Evolutionary conservation across 2,888 invertebrate species (phyloP), one percentile per base, ranked within the genome.

Genomic region (Mechanitis mazaeus): DNA sequence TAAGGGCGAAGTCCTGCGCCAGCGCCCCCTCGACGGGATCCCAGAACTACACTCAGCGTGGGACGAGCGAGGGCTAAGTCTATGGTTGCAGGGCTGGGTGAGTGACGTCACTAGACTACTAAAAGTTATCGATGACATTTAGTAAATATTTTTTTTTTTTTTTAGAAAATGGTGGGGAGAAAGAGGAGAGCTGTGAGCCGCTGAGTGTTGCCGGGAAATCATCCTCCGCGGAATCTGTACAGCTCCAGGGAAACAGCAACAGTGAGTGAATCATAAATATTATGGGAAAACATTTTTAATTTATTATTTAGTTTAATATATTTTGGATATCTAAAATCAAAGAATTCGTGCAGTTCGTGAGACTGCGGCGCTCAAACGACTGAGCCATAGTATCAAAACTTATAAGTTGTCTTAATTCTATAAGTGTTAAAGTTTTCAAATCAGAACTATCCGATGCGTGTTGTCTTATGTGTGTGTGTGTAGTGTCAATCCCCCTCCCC

Each of bases 31-130:
- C 92, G 97, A 35, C 92, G 98, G 56, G 98, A 98, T 87, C 98
- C 98, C 7, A 95, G 95, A 80, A 98, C 98, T 0, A 97, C 97
- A 2, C 91, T 99, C 53, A 97, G 98, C 79, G 97, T 97, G 66
- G 97, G 98, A 9, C 91, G 97, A 55, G 97, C 97, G 12, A 91
- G 97, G 66, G 97, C 98, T 58, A 95, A 96, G 78, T 97, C 97
- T 42, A 96, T 98, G 95, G 96, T 97, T 4, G 97, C 97, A 5
- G 97, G 97, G 57, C 90, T 96, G 70, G 94, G 94, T 94, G 80
- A 79, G 80, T 66, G 42, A 42, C 3, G 11, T 1, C 9, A 2
- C 11, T 9, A 9, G 11, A 42, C 28, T 2, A 20, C 5, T 7
- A 4, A 7, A 1, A 50, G 47, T 28, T 7, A 7, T 20, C 5